Evolutionary conservation across 2,888 invertebrate species (phyloP).

Genomic region (Drosophila subquinaria): DNA sequence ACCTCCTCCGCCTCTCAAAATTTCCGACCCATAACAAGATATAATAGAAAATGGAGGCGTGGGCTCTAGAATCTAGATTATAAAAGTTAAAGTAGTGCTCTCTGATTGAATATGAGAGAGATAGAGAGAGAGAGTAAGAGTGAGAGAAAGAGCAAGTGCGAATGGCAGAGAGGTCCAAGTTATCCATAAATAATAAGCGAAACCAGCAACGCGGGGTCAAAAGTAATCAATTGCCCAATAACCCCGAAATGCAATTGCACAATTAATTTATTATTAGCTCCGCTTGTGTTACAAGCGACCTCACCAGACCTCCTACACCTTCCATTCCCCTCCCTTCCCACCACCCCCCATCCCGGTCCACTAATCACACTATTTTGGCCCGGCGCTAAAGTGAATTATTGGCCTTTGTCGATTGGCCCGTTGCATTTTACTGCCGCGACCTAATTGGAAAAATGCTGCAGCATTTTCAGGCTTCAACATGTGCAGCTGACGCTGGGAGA

Average conservation of each 20-base stretch:
- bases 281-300: constrained; percentile 19
- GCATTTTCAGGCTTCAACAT: constrained; percentile 27
- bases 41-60: constrained; percentile 34
- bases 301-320: neutral
- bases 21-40: constrained; percentile 19
- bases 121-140: neutral
- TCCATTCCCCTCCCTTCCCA: too few relatives aligned
- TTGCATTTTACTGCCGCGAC: constrained; percentile 45
- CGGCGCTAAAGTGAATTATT: constrained; percentile 49
- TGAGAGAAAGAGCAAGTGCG: neutral
- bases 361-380: constrained; percentile 4
- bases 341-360: neutral
- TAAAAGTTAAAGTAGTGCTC: constrained; percentile 36
- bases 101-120: constrained; percentile 27
- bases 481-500: constrained; percentile 20
- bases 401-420: constrained; percentile 30
- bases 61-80: constrained; percentile 15
- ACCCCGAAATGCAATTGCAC: constrained; percentile 60
- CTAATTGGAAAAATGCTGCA: constrained; percentile 49
- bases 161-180: neutral
- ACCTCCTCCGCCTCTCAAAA: neutral
- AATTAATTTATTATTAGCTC: constrained; percentile 65
- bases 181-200: constrained; percentile 57
- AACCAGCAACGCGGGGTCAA: constrained; percentile 20
- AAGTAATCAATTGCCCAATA: constrained; percentile 62